These are phyloP conservation scores for Thera obeliscata DNA, from an alignment of 2,888 invertebrate genomes.

Conservation along the genomic window DNA sequence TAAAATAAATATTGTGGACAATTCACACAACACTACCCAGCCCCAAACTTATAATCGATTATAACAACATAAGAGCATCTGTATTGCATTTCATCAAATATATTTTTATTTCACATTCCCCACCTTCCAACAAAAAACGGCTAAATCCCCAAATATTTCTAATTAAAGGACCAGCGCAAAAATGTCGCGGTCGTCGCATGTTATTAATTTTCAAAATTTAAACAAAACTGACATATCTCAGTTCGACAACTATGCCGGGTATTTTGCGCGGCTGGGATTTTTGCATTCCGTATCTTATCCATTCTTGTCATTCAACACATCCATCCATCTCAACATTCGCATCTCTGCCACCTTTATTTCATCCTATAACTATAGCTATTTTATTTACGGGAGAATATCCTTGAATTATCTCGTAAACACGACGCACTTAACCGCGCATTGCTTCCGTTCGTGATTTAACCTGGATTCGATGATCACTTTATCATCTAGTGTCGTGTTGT, in stretches of 20 bases:
- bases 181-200: slow-evolving; percentile 58
- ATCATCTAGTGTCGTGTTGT: slow-evolving; percentile 73
- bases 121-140: slow-evolving; percentile 53
- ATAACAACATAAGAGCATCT: too few species aligned
- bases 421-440: slow-evolving; percentile 72
- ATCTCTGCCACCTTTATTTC: too few species aligned
- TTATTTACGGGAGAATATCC: too few species aligned
- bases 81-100: slow-evolving; percentile 42
- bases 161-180: slow-evolving; percentile 70
- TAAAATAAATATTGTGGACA: too few species aligned
- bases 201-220: slow-evolving; percentile 82
- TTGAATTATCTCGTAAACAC: slow-evolving; percentile 64
- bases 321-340: too few species aligned
- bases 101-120: slow-evolving; percentile 46
- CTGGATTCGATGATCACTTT: slow-evolving; percentile 66
- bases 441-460: slow-evolving; percentile 77
- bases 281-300: slow-evolving; percentile 37
- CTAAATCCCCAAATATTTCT: slow-evolving; percentile 77
- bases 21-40: too few species aligned
- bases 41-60: too few species aligned
- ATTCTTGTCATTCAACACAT: too few species aligned
- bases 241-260: slow-evolving; percentile 73
- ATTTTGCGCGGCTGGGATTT: slow-evolving; percentile 71
- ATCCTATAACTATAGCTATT: too few species aligned
- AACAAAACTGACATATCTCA: slow-evolving; percentile 79